phyloP scores from a whole-genome alignment of 2,888 invertebrate species.

The Empis stercorea region DNA sequence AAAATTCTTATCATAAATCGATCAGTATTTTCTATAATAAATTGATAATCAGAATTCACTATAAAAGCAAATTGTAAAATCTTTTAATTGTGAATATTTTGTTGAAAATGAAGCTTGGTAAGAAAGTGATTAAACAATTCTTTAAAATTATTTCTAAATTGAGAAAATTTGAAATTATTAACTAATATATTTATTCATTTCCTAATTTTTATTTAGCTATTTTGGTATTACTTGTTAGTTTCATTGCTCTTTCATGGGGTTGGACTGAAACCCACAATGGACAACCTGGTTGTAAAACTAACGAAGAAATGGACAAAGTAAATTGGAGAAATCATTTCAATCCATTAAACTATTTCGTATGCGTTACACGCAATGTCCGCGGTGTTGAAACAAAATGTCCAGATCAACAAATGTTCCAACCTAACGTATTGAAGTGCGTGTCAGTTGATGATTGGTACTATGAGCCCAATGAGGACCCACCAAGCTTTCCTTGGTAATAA shows the following conservation, averaged over 20 bases:
- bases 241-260: not conserved
- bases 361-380: not conserved
- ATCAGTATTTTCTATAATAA: too few species aligned
- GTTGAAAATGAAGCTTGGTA: too few species aligned
- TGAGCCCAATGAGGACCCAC: conserved; percentile 2
- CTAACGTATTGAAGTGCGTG: not conserved
- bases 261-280: conserved; percentile 6
- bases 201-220: not conserved
- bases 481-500: not conserved
- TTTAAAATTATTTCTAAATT: too few species aligned
- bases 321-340: conserved; percentile 8
- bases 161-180: not conserved
- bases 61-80: too few species aligned
- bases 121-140: too few species aligned
- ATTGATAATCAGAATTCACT: too few species aligned
- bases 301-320: not conserved
- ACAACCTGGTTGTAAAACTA: conserved; percentile 3
- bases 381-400: not conserved
- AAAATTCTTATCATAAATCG: too few species aligned
- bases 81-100: too few species aligned
- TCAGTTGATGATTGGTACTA: conserved; percentile 4
- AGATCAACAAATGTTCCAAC: not conserved
- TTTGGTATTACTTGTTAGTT: not conserved
- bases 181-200: not conserved
- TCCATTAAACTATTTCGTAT: conserved; percentile 5